A percentile compares a stretch with the other conserved stretches of the same genome.
Conservation (phyloP, 2,113 vertebrate species). For the Sceloporus undulatus region DNA sequence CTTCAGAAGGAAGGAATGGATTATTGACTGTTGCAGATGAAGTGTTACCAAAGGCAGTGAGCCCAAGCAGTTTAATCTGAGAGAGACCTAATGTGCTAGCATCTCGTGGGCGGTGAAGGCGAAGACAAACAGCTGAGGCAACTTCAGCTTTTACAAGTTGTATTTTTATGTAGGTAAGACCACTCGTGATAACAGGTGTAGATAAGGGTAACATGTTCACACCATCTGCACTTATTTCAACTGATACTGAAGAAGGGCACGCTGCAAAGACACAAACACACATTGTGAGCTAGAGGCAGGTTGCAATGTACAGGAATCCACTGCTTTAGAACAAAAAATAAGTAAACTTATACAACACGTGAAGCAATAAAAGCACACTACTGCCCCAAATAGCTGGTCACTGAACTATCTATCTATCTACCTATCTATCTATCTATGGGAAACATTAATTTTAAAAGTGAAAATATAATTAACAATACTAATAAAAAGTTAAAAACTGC, state of each 20-base stretch:
- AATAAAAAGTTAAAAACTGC: too few species aligned
- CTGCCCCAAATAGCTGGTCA: too few species aligned
- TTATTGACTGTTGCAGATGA: conserved; percentile 98
- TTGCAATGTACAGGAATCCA: neutral
- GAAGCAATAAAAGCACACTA: neutral
- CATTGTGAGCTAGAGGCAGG: neutral
- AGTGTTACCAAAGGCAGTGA: conserved; percentile 97
- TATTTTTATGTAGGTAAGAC: conserved; percentile 98
- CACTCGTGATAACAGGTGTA: conserved; percentile 94
- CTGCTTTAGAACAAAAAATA: conserved; percentile 1
- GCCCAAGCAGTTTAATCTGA: conserved; percentile 95
- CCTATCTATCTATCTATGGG: too few species aligned
- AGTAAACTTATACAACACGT: neutral
- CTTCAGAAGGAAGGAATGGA: conserved; percentile 97
- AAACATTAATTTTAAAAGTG: too few species aligned
- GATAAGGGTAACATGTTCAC: conserved; percentile 98
- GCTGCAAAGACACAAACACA: conserved; percentile 75
- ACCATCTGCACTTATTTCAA: conserved; percentile 97
- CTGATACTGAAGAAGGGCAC: conserved; percentile 96
- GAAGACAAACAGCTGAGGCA: conserved; percentile 94
- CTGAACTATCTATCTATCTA: too few species aligned
- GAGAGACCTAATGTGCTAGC: conserved; percentile 96
- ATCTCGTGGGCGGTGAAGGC: conserved; percentile 95
- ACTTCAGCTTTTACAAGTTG: conserved; percentile 98
- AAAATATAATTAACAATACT: too few species aligned